Evolutionary conservation across 2,888 invertebrate species (phyloP).

Genomic region (Ectemnius continuus): DNA sequence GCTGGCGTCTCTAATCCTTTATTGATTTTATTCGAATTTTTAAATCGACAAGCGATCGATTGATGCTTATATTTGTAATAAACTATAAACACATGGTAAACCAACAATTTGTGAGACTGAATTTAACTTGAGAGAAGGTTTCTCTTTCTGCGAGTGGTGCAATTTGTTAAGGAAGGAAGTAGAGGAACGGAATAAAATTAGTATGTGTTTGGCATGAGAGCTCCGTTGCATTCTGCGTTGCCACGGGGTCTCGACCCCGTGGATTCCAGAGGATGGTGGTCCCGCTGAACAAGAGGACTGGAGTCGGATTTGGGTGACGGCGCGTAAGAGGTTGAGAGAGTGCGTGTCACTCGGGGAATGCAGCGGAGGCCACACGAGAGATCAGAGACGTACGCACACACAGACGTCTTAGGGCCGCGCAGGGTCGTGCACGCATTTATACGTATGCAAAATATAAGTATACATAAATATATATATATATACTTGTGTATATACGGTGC

Average conservation of each 20-base stretch:
- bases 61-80: too few species aligned
- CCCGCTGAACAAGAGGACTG: neutral
- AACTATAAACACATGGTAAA: too few species aligned
- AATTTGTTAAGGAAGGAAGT: too few species aligned
- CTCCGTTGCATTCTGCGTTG: conserved; percentile 12
- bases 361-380: conserved; percentile 2
- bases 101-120: too few species aligned
- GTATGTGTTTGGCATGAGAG: neutral
- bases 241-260: neutral
- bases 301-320: neutral
- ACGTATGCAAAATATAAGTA: too few species aligned
- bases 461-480: too few species aligned
- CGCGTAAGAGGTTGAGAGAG: neutral
- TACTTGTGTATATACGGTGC: neutral
- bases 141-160: too few species aligned
- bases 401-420: conserved; percentile 46
- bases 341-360: conserved; percentile 13
- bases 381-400: conserved; percentile 24
- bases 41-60: too few species aligned
- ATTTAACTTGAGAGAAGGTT: too few species aligned
- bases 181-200: too few species aligned
- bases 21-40: too few species aligned
- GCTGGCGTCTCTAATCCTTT: too few species aligned
- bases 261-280: neutral
- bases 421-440: conserved; percentile 38